Percentiles rank a stretch among this genome's conserved stretches.
phyloP scores from a whole-genome alignment of 1,140 invertebrate species.

The Pollicipes pollicipes region DNA sequence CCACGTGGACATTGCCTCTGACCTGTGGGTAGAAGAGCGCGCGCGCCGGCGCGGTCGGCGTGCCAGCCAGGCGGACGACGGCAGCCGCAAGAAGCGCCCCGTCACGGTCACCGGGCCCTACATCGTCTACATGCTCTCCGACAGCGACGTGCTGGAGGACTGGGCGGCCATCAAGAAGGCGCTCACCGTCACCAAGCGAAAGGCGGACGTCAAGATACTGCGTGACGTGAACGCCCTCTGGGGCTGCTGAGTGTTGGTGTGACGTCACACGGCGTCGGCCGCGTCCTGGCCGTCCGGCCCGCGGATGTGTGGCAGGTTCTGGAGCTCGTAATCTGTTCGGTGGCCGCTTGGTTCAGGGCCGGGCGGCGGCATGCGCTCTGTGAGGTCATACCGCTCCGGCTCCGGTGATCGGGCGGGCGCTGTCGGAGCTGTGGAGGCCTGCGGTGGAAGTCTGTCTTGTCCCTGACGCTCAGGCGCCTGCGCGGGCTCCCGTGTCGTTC shows the following conservation, averaged over 20 bases:
- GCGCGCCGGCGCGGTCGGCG: slow-evolving; percentile 15
- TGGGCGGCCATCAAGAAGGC: slow-evolving; percentile 85
- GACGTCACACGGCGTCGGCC: not conserved
- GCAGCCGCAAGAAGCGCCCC: slow-evolving; percentile 45
- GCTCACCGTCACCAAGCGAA: slow-evolving; percentile 28
- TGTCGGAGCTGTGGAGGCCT: too few relatives aligned
- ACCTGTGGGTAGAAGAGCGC: too few relatives aligned
- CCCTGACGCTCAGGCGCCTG: too few relatives aligned
- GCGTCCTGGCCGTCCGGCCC: too few relatives aligned
- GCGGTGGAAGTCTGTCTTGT: too few relatives aligned
- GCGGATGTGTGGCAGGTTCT: too few relatives aligned
- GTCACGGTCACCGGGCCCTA: slow-evolving; percentile 85
- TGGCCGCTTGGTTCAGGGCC: too few relatives aligned
- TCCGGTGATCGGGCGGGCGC: too few relatives aligned
- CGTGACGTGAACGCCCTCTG: not conserved
- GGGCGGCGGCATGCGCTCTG: too few relatives aligned
- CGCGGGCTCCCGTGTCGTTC: too few relatives aligned
- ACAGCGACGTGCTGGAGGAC: slow-evolving; percentile 86
- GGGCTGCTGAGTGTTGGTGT: not conserved
- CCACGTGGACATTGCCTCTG: slow-evolving; percentile 49
- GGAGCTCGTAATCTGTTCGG: too few relatives aligned
- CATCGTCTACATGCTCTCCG: slow-evolving; percentile 88
- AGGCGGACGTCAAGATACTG: slow-evolving; percentile 15
- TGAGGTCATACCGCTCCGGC: too few relatives aligned
- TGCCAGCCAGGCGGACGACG: slow-evolving; percentile 29